Evolutionary conservation across 2,888 invertebrate species (phyloP).

Genomic region (Idaea straminata): DNA sequence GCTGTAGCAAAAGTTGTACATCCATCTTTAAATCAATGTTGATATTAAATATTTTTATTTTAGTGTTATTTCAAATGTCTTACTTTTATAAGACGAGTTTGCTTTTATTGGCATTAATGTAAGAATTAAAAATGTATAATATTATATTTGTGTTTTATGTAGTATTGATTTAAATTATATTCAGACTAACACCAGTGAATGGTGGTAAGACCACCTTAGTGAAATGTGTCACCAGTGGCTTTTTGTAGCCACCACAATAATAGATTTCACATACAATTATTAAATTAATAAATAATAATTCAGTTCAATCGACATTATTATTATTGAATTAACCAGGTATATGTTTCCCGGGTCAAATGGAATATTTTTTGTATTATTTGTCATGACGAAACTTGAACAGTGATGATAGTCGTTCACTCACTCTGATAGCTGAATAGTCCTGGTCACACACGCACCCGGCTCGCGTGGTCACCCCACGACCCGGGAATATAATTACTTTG

Average conservation of each 20-base stretch:
- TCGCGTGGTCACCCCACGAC: too few species aligned
- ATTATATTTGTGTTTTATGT: slow-evolving; percentile 24
- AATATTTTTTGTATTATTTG: background rate
- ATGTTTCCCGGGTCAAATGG: background rate
- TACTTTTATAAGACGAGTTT: slow-evolving; percentile 43
- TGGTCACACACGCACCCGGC: too few species aligned
- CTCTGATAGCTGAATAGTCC: too few species aligned
- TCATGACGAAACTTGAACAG: too few species aligned
- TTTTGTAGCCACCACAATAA: background rate
- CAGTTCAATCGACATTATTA: background rate
- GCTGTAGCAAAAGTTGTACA: slow-evolving; percentile 38
- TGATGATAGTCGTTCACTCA: too few species aligned
- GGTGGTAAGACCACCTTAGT: background rate
- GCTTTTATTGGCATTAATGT: slow-evolving; percentile 42
- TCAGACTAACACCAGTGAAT: background rate
- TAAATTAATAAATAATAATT: background rate
- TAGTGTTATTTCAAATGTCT: slow-evolving; percentile 43
- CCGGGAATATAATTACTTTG: too few species aligned
- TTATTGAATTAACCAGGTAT: background rate
- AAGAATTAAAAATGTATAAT: slow-evolving; percentile 36
- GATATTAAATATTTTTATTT: slow-evolving; percentile 48
- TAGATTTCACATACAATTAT: background rate
- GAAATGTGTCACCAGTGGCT: background rate
- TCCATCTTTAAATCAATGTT: slow-evolving; percentile 43
- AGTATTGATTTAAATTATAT: slow-evolving; percentile 13